Base-by-base conservation (phyloP, 2,113 vertebrate species). In the Festucalex cinctus region DNA sequence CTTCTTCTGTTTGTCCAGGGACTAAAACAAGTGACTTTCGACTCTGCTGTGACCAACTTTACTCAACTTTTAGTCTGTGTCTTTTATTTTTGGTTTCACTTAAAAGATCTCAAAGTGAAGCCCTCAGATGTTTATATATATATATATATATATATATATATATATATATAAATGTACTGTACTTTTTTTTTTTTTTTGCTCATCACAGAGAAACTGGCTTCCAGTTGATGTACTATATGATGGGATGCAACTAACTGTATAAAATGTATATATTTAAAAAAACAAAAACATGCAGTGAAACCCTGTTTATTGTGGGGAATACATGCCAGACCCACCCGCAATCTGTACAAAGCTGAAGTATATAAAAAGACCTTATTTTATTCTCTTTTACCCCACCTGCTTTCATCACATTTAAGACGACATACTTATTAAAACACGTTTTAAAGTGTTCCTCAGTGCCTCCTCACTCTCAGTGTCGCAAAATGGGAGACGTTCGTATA, bases 11-110 rank as follows among this genome's bases (percentile, higher is more conserved):
- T 58, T 51, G 46, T 71, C 68, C 70, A 71, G 76, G 78, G 59
- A 75, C 65, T 74, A 62, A 19, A 73, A 75, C 39, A n/a, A 35
- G 66, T 56, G 66, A 77, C 73, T 41, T 69, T 75, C 39, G 69
- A 28, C 32, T 36, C 76, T 67, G 79, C 79, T 65, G 72, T 51
- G 65, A 75, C 58, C 22, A 16, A 61, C 39, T 62, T 76, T 56
- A 28, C 68, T 1, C 36, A 2, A 28, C 54, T 56, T 46, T 49
- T 36, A 39, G 5, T 57, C 35, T 36, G 51, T 48, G 58, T 63
- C 35, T 37, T 51, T 57, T 54, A 39, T 66, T 22, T 68, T n/a
- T 69, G 16, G 16, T 36, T 59, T 20, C 43, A 76, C 59, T n/a
- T 59, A 61, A 9, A 41, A 69, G 28, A 9, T n/a, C 28, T 57